A percentile compares a stretch with the other conserved stretches of the same genome.
Evolutionary conservation across 53 echinoderm and acorn worm genomes (phyloP).

Genomic region (Luidia sarsii): DNA sequence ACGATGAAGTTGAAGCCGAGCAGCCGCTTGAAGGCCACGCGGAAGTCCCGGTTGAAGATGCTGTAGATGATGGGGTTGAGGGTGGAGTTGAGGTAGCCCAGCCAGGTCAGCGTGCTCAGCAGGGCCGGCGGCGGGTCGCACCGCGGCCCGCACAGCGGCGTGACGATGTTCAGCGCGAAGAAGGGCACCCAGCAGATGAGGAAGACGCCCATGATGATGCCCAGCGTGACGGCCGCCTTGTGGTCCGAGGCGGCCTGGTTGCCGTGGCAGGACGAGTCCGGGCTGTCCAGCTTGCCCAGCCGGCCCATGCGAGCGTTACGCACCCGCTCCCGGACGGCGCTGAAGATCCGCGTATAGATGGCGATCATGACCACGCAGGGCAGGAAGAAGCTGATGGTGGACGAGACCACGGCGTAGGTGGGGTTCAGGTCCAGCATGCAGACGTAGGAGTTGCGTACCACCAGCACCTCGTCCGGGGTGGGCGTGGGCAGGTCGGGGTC

Average conservation of each 20-base stretch:
- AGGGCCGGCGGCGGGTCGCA: slow-evolving; percentile 73
- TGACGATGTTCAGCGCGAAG: slow-evolving; percentile 90
- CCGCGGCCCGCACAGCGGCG: slow-evolving; percentile 71
- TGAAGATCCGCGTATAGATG: slow-evolving; percentile 93
- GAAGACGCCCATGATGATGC: slow-evolving; percentile 98
- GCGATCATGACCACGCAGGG: slow-evolving; percentile 96
- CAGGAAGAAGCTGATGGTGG: slow-evolving; percentile 92
- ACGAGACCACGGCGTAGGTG: slow-evolving; percentile 89
- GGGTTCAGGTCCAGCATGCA: slow-evolving; percentile 91
- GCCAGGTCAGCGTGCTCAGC: slow-evolving; percentile 82
- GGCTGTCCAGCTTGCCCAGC: slow-evolving; percentile 77
- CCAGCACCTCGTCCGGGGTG: background rate
- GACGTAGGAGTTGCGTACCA: slow-evolving; percentile 42
- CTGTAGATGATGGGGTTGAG: slow-evolving; percentile 97
- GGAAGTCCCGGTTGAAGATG: slow-evolving; percentile 96
- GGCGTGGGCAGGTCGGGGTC: slow-evolving; percentile 21
- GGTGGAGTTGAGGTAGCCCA: slow-evolving; percentile 91
- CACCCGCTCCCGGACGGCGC: slow-evolving; percentile 88
- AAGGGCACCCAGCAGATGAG: slow-evolving; percentile 95
- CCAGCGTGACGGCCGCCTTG: slow-evolving; percentile 94
- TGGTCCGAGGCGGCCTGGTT: slow-evolving; percentile 90
- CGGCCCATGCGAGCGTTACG: slow-evolving; percentile 86
- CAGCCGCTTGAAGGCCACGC: slow-evolving; percentile 88
- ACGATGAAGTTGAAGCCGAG: slow-evolving; percentile 51
- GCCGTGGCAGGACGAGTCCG: slow-evolving; percentile 86